These are phyloP conservation scores for Clivina fossor DNA, from an alignment of 2,888 invertebrate genomes.

Conservation along the genomic window DNA sequence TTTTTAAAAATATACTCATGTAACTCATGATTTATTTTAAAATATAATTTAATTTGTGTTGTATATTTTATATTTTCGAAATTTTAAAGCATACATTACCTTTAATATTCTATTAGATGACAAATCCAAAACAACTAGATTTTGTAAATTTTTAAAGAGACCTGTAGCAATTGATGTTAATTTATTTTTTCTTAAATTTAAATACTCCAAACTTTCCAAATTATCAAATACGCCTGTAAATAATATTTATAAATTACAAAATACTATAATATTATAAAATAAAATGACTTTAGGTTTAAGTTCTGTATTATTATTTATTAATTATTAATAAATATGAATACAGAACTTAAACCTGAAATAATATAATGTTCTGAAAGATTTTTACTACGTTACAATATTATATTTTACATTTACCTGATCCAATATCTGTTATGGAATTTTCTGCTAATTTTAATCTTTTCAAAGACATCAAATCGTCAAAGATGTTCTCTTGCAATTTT, in stretches of 20 bases:
- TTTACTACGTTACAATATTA: background rate
- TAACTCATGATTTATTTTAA: too few relatives aligned
- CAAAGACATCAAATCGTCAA: conserved; percentile 59
- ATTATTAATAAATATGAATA: conserved; percentile 23
- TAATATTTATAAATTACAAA: conserved; percentile 13
- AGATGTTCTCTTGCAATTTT: conserved; percentile 60
- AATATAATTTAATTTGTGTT: too few relatives aligned
- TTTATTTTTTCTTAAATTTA: conserved; percentile 61
- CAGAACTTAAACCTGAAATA: conserved; percentile 11
- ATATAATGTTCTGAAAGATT: background rate
- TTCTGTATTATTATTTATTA: conserved; percentile 12
- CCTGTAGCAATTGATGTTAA: conserved; percentile 55
- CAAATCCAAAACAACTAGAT: conserved; percentile 58
- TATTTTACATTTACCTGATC: conserved; percentile 55
- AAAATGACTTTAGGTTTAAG: too few relatives aligned
- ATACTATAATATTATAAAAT: background rate
- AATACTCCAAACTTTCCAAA: conserved; percentile 57
- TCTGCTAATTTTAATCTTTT: conserved; percentile 68
- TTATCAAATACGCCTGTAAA: conserved; percentile 59
- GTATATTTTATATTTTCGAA: too few relatives aligned
- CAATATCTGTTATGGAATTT: conserved; percentile 65
- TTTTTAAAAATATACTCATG: too few relatives aligned
- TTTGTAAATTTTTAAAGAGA: conserved; percentile 56
- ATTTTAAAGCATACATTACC: too few relatives aligned
- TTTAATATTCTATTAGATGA: conserved; percentile 59